Base-by-base conservation (phyloP, 2,797 vertebrate species). In the Craterocephalus amniculus region DNA sequence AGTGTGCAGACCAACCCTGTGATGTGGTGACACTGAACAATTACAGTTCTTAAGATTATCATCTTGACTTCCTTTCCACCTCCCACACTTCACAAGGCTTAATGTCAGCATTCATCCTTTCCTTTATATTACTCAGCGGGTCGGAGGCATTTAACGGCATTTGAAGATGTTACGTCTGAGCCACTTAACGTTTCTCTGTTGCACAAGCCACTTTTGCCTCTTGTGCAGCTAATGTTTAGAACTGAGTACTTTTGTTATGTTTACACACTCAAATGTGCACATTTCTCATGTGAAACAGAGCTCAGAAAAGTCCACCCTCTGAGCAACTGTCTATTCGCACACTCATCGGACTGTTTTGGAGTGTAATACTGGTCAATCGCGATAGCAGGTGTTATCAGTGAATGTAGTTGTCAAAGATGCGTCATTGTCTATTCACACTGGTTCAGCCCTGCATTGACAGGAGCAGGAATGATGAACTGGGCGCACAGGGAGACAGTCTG, bases 31-130 rank as follows among this genome's bases (percentile, higher is more conserved):
- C 74, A 77, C 56, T 59, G 70, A 66, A 85, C 83, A 79, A 83
- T 83, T 80, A 63, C 58, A n/a, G 59, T 58, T 84, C 64, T 84
- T 87, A 51, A 71, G 64, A 78, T 79, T 63, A 74, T 74, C 72
- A 58, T 81, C 60, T 78, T 70, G 65, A 74, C 84, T 63, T 85
- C 76, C 80, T 82, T 35, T 70, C 51, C 61, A 56, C 69, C 72
- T 43, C 57, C 65, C 58, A 43, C 66, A 70, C 64, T 85, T 80
- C 24, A 48, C 57, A 83, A 55, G 69, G 65, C 58, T 83, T 90
- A 93, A 92, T 91, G 91, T 89, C 90, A 92, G 6, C 26, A 40
- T 80, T 77, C 78, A 70, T 81, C 76, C 79, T 70, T 54, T 63
- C 57, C 59, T 87, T 87, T 84, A 78, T 89, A 59, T 68, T 59